Evolutionary conservation across 1,140 invertebrate genomes (phyloP).

Genomic region (Berghia stephanieae): DNA sequence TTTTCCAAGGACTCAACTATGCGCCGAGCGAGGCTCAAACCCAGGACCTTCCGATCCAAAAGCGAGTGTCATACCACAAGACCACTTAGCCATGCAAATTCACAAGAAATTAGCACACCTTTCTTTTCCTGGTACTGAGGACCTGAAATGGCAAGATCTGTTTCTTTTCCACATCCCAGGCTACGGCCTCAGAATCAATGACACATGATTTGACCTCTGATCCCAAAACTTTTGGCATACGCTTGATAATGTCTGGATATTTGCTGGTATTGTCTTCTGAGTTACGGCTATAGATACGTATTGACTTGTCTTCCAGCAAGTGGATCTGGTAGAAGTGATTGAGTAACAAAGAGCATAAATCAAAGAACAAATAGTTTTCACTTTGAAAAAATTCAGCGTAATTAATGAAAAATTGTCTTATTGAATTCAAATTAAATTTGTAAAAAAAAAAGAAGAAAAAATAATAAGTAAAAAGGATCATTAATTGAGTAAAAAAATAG

Average conservation of each 20-base stretch:
- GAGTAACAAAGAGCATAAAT: neutral
- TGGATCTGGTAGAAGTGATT: slow-evolving; percentile 64
- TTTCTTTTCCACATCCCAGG: slow-evolving; percentile 90
- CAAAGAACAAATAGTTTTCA: no score
- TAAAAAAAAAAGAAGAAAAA: no score
- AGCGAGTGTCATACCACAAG: no score
- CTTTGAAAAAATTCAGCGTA: no score
- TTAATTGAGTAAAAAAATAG: no score
- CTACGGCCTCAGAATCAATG: slow-evolving; percentile 96
- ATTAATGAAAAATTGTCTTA: no score
- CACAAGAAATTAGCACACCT: slow-evolving; percentile 75
- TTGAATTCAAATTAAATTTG: no score
- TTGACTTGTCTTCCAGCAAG: slow-evolving; percentile 68
- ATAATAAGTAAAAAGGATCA: no score
- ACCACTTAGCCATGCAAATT: neutral
- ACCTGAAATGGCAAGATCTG: slow-evolving; percentile 98
- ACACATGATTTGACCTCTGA: slow-evolving; percentile 82
- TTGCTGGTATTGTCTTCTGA: slow-evolving; percentile 98
- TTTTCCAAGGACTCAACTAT: no score
- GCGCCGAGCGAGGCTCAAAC: no score
- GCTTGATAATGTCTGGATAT: slow-evolving; percentile 93
- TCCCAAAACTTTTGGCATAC: slow-evolving; percentile 68
- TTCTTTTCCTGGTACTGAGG: slow-evolving; percentile 93
- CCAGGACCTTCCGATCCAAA: no score
- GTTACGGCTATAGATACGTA: slow-evolving; percentile 93